Conservation (phyloP, 2,113 vertebrate species). For the Potamarius usumacintae region DNA sequence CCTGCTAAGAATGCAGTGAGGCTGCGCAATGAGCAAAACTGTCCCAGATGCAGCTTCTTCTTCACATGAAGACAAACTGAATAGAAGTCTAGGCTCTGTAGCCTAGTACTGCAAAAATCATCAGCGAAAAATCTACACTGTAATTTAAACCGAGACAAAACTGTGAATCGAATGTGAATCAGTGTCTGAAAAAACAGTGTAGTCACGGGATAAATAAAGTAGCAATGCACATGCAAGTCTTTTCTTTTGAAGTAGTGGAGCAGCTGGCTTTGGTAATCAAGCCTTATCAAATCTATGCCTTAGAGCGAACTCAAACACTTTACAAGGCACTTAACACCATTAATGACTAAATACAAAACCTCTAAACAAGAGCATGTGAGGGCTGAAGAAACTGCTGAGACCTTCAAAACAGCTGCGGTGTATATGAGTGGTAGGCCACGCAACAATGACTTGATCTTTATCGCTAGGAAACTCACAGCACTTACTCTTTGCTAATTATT, state of each 20-base stretch:
- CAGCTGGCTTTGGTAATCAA: conserved; percentile 23
- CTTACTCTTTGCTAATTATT: background rate
- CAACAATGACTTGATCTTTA: background rate
- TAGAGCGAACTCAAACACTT: conserved; percentile 30
- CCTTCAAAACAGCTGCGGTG: background rate
- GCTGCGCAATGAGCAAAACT: conserved; percentile 29
- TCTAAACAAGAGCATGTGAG: conserved; percentile 22
- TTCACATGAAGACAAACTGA: background rate
- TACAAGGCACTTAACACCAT: conserved; percentile 35
- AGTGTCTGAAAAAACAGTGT: background rate
- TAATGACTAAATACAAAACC: conserved; percentile 30
- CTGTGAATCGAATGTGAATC: background rate
- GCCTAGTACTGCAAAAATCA: background rate
- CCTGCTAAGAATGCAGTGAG: conserved; percentile 21
- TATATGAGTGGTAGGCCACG: background rate
- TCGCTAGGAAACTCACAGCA: background rate
- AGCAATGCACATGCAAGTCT: background rate
- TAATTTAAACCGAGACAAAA: background rate
- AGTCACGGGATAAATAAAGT: conserved; percentile 4
- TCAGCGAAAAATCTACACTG: background rate
- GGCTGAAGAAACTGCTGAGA: background rate
- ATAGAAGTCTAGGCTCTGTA: background rate
- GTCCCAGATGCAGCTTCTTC: conserved; percentile 20
- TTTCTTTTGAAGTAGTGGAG: conserved; percentile 29
- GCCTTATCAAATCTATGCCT: background rate